phyloP scores from a whole-genome alignment of 1,140 invertebrate genomes.

The Drosophila bocqueti region DNA sequence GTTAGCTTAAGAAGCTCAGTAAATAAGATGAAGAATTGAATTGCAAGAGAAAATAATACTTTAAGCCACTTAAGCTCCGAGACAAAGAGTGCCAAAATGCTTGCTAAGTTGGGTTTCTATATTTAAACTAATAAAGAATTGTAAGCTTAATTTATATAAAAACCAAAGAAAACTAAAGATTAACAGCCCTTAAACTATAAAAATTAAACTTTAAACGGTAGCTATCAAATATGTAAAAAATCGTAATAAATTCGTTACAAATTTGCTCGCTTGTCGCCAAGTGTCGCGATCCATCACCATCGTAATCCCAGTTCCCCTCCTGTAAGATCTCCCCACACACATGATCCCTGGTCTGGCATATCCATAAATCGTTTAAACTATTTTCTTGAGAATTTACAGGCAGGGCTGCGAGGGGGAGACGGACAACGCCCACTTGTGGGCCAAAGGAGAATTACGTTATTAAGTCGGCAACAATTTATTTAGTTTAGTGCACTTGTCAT shows the following conservation, averaged over 20 bases:
- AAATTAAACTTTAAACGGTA: not conserved
- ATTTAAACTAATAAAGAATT: not conserved
- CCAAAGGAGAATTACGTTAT: conserved; percentile 64
- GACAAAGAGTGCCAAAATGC: not conserved
- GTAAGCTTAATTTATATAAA: too few relatives aligned
- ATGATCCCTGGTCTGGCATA: conserved; percentile 14
- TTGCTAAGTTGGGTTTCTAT: not conserved
- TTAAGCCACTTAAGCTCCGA: not conserved
- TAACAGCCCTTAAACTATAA: not conserved
- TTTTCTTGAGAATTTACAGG: conserved; percentile 21
- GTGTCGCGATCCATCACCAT: conserved; percentile 30
- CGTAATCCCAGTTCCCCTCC: conserved; percentile 13
- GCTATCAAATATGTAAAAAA: not conserved
- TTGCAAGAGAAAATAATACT: conserved; percentile 1
- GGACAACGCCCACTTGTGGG: conserved; percentile 64
- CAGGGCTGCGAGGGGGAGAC: not conserved
- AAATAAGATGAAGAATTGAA: conserved; percentile 9
- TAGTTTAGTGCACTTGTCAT: conserved; percentile 80
- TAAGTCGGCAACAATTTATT: conserved; percentile 77
- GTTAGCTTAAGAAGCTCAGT: conserved; percentile 11
- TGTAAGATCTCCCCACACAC: not conserved
- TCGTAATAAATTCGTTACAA: conserved; percentile 27
- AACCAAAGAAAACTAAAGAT: not conserved
- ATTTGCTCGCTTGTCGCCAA: conserved; percentile 37
- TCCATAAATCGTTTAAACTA: conserved; percentile 70